A percentile compares a stretch with the other conserved stretches of the same genome.
Evolutionary conservation across 2,888 invertebrate genomes (phyloP).

Genomic region (Himalopsyche kuldschensis): DNA sequence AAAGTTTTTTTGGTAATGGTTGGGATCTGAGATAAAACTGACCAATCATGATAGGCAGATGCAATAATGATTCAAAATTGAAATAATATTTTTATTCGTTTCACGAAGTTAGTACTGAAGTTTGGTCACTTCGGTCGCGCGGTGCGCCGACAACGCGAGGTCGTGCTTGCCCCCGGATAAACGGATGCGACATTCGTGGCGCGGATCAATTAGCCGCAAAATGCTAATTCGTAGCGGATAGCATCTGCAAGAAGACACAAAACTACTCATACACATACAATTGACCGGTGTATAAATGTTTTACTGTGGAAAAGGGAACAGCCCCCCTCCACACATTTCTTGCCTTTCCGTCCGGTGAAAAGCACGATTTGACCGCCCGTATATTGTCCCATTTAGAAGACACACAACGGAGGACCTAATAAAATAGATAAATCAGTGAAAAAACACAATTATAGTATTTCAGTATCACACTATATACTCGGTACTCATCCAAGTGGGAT

Average conservation of each 20-base stretch:
- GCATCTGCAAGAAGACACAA: slow-evolving; percentile 9
- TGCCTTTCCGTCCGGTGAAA: not conserved
- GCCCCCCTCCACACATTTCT: not conserved
- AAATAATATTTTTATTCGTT: not conserved
- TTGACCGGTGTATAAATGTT: not conserved
- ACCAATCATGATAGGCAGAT: no score
- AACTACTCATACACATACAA: not conserved
- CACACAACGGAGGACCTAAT: not conserved
- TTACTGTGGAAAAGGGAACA: not conserved
- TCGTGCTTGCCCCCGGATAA: not conserved
- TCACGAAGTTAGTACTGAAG: not conserved
- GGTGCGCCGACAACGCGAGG: not conserved
- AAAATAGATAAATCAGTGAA: no score
- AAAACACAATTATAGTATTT: no score
- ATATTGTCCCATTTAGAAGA: not conserved
- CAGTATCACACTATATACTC: no score
- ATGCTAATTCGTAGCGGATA: slow-evolving; percentile 33
- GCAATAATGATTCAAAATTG: no score
- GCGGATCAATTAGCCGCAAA: slow-evolving; percentile 34
- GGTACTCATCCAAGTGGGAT: no score
- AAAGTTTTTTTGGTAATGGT: no score
- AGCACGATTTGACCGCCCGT: not conserved
- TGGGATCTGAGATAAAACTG: no score
- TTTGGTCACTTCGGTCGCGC: not conserved
- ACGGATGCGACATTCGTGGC: slow-evolving; percentile 11